Percentiles rank a stretch among this genome's conserved stretches.
Evolutionary conservation across 2,797 vertebrate species (phyloP).

Genomic region (Propithecus deckenii): DNA sequence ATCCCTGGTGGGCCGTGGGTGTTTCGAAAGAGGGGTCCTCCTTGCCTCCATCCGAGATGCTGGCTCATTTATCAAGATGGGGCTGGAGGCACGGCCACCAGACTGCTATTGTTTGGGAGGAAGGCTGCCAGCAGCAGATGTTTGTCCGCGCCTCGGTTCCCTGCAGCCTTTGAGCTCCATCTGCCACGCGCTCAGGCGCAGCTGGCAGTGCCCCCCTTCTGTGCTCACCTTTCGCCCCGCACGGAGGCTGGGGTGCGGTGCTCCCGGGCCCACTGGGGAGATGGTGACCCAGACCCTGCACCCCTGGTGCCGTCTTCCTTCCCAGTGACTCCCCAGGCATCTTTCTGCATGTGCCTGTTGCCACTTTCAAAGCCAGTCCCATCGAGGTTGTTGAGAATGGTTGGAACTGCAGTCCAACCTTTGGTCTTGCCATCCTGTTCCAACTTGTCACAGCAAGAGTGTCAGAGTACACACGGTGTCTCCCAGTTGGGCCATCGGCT

Average conservation of each 20-base stretch:
- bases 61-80: not conserved
- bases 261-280: not conserved
- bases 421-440: not conserved
- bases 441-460: not conserved
- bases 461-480: not conserved
- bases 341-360: not conserved
- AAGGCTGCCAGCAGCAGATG: constrained; percentile 58
- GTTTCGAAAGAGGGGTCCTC: not conserved
- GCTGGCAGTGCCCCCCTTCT: not conserved
- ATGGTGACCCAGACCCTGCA: not conserved
- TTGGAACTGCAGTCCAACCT: no score
- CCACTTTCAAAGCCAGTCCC: not conserved
- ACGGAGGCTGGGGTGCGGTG: not conserved
- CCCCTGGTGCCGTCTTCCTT: not conserved
- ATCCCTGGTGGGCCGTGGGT: not conserved
- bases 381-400: no score
- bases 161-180: constrained; percentile 39
- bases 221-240: not conserved
- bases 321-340: not conserved
- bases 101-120: not conserved
- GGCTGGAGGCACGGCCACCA: not conserved
- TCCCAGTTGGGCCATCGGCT: not conserved
- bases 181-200: not conserved
- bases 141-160: constrained; percentile 47
- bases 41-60: not conserved